Percentiles rank a stretch among this genome's conserved stretches.
These are phyloP conservation scores for Acheta domesticus DNA, from an alignment of 2,888 invertebrate species.

Conservation along the genomic window DNA sequence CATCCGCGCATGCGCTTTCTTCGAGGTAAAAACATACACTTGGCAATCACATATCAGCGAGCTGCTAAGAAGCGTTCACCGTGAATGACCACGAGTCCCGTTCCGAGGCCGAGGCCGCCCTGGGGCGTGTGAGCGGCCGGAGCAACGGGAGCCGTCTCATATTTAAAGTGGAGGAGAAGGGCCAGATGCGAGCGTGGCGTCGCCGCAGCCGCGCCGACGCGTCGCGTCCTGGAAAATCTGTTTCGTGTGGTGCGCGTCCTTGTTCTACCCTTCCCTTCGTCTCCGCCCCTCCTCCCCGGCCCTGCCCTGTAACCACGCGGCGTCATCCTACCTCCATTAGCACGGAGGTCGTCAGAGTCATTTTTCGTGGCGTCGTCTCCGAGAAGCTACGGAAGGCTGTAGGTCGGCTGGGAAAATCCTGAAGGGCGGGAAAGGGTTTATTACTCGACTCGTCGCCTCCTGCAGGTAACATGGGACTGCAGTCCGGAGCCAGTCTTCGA, in stretches of 20 bases:
- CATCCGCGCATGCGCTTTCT: too few relatives aligned
- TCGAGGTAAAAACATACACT: too few relatives aligned
- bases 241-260: not conserved
- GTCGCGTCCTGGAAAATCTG: too few relatives aligned
- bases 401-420: too few relatives aligned
- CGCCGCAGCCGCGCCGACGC: not conserved
- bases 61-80: too few relatives aligned
- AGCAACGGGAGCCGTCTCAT: too few relatives aligned
- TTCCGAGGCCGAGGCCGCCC: too few relatives aligned
- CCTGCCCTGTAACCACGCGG: not conserved
- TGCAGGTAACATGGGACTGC: not conserved
- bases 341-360: not conserved
- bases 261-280: not conserved
- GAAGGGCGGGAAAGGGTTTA: constrained; percentile 4
- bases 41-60: too few relatives aligned
- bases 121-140: too few relatives aligned
- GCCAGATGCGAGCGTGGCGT: not conserved
- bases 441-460: not conserved
- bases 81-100: too few relatives aligned
- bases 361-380: not conserved
- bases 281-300: constrained; percentile 19
- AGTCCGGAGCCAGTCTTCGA: too few relatives aligned
- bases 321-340: constrained; percentile 18
- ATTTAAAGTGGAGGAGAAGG: not conserved
- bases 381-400: not conserved